Evolutionary conservation across 2,888 invertebrate species (phyloP), one percentile per base, ranked within the genome.

Genomic region (Vanessa cardui): DNA sequence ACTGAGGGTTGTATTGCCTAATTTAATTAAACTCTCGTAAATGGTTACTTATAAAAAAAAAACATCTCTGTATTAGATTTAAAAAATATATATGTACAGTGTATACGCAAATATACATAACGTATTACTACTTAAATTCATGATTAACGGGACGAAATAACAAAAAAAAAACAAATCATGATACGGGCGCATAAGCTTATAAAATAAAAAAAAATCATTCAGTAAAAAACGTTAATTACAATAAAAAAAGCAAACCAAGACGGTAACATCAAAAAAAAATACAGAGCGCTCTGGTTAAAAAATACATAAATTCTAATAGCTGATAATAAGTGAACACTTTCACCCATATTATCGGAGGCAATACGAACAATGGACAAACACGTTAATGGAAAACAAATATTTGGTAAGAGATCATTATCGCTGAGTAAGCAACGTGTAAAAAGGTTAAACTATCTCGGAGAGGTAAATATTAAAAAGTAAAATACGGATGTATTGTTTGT

Each of bases 351-450:
- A 72, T 64, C 69, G 62, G 31, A 67, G 58, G 67, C 47, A 63
- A 64, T 65, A 69, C 56, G 68, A 65, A 72, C 66, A 58, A 31
- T 31, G 64, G 62, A 71, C 76, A 73, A 74, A 73, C 73, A 71
- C 66, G 71, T 71, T 76, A 77, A 77, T 76, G 75, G 74, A 76
- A 71, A 73, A 73, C 73, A 72, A 77, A 77, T 74, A 76, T 76
- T 73, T 64, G 65, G 54, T 49, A 52, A 56, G 50, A 68, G 73
- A 75, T 72, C 67, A 65, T 72, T 73, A 73, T 73, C 75, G 45
- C 64, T 64, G 64, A 60, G 69, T 62, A 60, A 71, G 61, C 65
- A 63, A 64, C 44, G 65, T 71, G 69, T 64, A 69, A 72, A 65
- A 69, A 39, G 59, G 58, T 63, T 26, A 31, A 59, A 64, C 61